Percentiles rank a stretch among this genome's conserved stretches.
Evolutionary conservation across 2,113 vertebrate genomes (phyloP).

Genomic region (Cromileptes altivelis): DNA sequence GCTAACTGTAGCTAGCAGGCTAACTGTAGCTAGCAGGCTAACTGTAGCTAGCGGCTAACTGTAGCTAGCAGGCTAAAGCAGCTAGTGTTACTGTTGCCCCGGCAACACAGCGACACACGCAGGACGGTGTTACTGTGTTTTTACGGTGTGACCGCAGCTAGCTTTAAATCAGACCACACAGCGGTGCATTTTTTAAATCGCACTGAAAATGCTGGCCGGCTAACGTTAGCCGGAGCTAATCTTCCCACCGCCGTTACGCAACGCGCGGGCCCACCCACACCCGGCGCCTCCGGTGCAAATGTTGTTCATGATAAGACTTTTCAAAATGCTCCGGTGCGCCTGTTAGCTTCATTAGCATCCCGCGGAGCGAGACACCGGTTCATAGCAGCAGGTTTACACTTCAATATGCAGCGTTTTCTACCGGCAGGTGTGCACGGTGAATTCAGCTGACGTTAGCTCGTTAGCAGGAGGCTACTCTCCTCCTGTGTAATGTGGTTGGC

Average conservation of each 20-base stretch:
- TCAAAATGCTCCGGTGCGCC: neutral
- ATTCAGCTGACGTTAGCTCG: conserved; percentile 41
- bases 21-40: conserved; percentile 21
- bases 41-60: conserved; percentile 10
- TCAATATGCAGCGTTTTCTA: neutral
- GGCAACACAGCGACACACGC: neutral
- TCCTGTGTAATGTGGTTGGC: conserved; percentile 4
- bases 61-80: neutral
- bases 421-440: neutral
- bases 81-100: neutral
- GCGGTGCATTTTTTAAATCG: neutral
- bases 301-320: neutral
- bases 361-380: rapidly evolving
- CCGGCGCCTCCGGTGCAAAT: conserved; percentile 27
- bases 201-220: neutral
- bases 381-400: rapidly evolving
- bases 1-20: neutral
- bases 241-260: conserved; percentile 50
- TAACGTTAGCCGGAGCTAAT: conserved; percentile 48
- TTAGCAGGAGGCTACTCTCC: conserved; percentile 41
- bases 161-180: neutral
- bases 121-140: neutral
- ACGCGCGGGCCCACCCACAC: conserved; percentile 61
- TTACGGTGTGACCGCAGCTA: rapidly evolving
- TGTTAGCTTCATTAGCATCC: neutral